phyloP scores from a whole-genome alignment of 2,113 vertebrate genomes.

The Gadus macrocephalus region DNA sequence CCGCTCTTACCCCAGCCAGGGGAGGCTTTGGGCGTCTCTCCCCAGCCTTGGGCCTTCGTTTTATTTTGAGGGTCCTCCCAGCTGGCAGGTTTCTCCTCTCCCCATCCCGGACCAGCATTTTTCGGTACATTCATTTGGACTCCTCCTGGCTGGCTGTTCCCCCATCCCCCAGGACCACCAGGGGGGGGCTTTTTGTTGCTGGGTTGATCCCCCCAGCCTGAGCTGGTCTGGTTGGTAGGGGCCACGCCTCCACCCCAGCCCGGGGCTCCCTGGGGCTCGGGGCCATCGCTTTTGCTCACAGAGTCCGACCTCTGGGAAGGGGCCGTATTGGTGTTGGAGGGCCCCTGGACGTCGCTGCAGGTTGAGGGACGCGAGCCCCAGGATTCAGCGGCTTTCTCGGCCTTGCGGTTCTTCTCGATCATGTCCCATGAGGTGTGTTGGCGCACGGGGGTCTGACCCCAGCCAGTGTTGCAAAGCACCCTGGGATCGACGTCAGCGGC shows the following conservation, averaged over 20 bases:
- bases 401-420: conserved; percentile 83
- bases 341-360: conserved; percentile 50
- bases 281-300: conserved; percentile 85
- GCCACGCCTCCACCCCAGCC: conserved; percentile 81
- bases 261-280: conserved; percentile 88
- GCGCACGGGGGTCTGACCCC: conserved; percentile 97
- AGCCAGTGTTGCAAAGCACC: conserved; percentile 94
- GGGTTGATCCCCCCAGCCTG: conserved; percentile 81
- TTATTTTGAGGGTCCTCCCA: conserved; percentile 90
- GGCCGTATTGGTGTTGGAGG: conserved; percentile 54
- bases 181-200: conserved; percentile 76
- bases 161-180: conserved; percentile 83
- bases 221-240: conserved; percentile 58
- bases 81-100: conserved; percentile 85
- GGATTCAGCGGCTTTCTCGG: conserved; percentile 84
- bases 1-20: conserved; percentile 66
- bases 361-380: conserved; percentile 79
- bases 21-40: conserved; percentile 76
- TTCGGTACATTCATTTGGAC: conserved; percentile 80
- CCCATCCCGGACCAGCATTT: conserved; percentile 86
- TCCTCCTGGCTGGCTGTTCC: conserved; percentile 72
- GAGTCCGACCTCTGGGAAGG: conserved; percentile 80
- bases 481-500: conserved; percentile 92
- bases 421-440: conserved; percentile 98
- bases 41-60: conserved; percentile 87